phyloP scores from a whole-genome alignment of 2,113 vertebrate species.

The Micromys minutus region DNA sequence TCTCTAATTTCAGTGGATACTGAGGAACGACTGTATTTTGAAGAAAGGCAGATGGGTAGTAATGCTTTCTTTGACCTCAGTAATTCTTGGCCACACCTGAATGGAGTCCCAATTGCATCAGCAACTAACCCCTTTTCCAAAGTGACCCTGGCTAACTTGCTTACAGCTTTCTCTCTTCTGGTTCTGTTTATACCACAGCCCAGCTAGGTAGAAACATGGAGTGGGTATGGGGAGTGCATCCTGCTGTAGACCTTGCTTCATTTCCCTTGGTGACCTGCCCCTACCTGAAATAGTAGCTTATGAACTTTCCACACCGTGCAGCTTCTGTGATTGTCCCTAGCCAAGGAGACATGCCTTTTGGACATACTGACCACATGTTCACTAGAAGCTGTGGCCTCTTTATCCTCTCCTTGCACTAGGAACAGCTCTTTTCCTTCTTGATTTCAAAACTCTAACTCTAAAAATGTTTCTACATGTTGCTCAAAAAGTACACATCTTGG shows the following conservation, averaged over 20 bases:
- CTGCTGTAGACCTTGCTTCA: not conserved
- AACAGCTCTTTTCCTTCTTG: slow-evolving; percentile 3
- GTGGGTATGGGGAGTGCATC: not conserved
- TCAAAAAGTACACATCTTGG: not conserved
- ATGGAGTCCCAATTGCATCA: not conserved
- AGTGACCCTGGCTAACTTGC: not conserved
- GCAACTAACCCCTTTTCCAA: not conserved
- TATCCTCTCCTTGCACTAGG: not conserved
- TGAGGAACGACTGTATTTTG: not conserved
- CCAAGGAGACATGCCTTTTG: too few species aligned
- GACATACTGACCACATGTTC: fast-evolving
- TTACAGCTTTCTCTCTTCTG: not conserved
- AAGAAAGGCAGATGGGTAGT: not conserved
- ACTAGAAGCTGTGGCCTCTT: not conserved
- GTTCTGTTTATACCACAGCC: not conserved
- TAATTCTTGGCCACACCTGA: not conserved
- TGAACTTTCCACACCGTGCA: fast-evolving
- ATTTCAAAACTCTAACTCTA: not conserved
- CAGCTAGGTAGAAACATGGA: not conserved
- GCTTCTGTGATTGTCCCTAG: not conserved
- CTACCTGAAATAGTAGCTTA: not conserved
- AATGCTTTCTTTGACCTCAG: not conserved
- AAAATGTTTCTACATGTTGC: not conserved
- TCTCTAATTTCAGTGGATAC: not conserved
- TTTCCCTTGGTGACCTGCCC: not conserved